Conservation (phyloP, 2,888 invertebrate genomes). For the Lomographa bimaculata region DNA sequence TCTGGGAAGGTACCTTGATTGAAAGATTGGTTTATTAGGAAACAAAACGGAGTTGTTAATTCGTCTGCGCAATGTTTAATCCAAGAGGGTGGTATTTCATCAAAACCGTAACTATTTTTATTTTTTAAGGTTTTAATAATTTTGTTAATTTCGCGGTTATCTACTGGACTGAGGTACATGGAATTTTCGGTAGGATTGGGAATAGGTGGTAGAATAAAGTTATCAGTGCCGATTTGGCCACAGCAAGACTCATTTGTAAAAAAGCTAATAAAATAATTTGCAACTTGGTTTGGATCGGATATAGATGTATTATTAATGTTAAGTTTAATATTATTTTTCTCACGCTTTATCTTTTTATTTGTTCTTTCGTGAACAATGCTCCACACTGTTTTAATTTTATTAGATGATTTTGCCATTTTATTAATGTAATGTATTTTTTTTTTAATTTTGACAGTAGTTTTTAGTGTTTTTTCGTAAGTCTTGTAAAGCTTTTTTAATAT, state of each 20-base stretch:
- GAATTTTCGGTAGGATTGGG: not conserved
- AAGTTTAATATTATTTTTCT: slow-evolving; percentile 4
- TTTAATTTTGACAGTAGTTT: not conserved
- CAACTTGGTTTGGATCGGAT: not conserved
- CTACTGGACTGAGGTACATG: not conserved
- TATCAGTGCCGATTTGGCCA: too few relatives aligned
- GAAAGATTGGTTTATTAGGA: slow-evolving; percentile 18
- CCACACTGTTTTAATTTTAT: not conserved
- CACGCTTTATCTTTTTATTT: slow-evolving; percentile 1
- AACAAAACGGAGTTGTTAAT: slow-evolving; percentile 5
- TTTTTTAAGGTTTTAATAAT: slow-evolving; percentile 18
- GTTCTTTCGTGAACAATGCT: not conserved
- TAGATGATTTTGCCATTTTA: not conserved
- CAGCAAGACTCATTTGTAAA: not conserved
- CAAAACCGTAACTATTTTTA: slow-evolving; percentile 20
- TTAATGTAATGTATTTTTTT: not conserved
- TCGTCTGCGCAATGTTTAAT: slow-evolving; percentile 17
- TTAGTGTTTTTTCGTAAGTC: slow-evolving; percentile 1
- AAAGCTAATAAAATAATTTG: not conserved
- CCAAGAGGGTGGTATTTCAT: slow-evolving; percentile 16
- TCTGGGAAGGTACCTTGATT: slow-evolving; percentile 17
- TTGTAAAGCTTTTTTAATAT: not conserved
- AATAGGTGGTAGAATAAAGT: too few relatives aligned
- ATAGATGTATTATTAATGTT: not conserved
- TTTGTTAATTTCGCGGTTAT: slow-evolving; percentile 4